Evolutionary conservation across 1,140 invertebrate genomes (phyloP).

Genomic region (Drosophila hydei): DNA sequence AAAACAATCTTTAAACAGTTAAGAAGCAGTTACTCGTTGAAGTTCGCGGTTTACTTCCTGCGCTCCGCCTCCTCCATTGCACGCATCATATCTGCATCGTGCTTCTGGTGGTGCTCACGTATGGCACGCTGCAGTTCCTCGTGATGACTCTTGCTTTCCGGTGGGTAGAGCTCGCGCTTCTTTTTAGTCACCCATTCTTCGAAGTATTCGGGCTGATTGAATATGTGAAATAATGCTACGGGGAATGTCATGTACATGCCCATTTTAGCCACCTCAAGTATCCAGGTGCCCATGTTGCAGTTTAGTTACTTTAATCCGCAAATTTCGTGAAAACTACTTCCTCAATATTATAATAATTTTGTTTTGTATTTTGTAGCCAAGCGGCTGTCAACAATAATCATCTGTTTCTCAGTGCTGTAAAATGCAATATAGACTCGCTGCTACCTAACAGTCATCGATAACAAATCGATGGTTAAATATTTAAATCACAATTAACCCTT

Average conservation of each 20-base stretch:
- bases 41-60: conserved; percentile 49
- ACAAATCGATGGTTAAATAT: conserved; percentile 5
- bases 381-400: conserved; percentile 63
- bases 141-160: conserved; percentile 86
- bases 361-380: conserved; percentile 1
- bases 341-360: conserved; percentile 1
- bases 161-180: conserved; percentile 89
- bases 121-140: conserved; percentile 86
- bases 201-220: conserved; percentile 93
- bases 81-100: conserved; percentile 82
- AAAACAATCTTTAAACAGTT: not conserved
- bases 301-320: not conserved
- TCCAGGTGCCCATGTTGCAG: conserved; percentile 88
- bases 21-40: not conserved
- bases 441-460: conserved; percentile 6
- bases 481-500: not conserved
- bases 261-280: conserved; percentile 92
- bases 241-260: conserved; percentile 93
- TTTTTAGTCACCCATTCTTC: conserved; percentile 91
- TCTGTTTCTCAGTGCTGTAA: conserved; percentile 44
- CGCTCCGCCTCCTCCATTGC: conserved; percentile 83
- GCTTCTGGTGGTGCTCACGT: conserved; percentile 85
- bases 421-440: conserved; percentile 22
- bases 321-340: conserved; percentile 8
- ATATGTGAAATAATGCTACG: conserved; percentile 92